phyloP scores from a whole-genome alignment of 2,888 invertebrate genomes.

The Tortrix viridana region DNA sequence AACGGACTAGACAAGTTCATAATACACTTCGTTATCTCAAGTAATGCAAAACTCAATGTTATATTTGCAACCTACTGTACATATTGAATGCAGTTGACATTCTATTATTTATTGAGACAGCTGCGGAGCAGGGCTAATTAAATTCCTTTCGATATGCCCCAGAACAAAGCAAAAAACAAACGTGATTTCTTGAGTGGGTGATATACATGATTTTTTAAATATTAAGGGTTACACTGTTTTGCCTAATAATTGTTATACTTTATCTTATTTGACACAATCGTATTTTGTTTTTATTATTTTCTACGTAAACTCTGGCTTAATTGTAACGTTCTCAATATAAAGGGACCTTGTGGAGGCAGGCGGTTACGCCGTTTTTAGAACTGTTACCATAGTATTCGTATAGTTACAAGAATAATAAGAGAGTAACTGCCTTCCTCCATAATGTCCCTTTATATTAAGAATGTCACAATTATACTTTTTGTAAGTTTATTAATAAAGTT shows the following conservation, averaged over 20 bases:
- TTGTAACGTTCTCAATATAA: too few species aligned
- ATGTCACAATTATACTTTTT: not conserved
- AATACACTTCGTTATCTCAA: not conserved
- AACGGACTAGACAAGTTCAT: not conserved
- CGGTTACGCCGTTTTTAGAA: too few species aligned
- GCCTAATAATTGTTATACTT: not conserved
- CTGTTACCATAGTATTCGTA: too few species aligned
- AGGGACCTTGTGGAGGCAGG: too few species aligned
- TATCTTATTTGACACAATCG: not conserved
- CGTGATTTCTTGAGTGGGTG: not conserved
- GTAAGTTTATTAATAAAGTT: not conserved
- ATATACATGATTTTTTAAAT: not conserved
- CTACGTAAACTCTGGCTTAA: not conserved
- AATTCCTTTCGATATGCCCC: slow-evolving; percentile 27
- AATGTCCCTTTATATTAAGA: too few species aligned
- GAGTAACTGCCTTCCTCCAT: too few species aligned
- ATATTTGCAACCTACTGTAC: too few species aligned
- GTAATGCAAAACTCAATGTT: slow-evolving; percentile 16
- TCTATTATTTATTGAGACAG: slow-evolving; percentile 29
- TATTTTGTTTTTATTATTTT: too few species aligned
- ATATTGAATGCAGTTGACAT: slow-evolving; percentile 24
- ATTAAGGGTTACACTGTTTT: slow-evolving; percentile 16
- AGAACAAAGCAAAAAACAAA: slow-evolving; percentile 21
- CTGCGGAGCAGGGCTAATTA: slow-evolving; percentile 24
- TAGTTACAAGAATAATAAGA: too few species aligned